Percentiles rank a stretch among this genome's conserved stretches.
Evolutionary conservation across 1,140 invertebrate genomes (phyloP).

Genomic region (Cyclina sinensis): DNA sequence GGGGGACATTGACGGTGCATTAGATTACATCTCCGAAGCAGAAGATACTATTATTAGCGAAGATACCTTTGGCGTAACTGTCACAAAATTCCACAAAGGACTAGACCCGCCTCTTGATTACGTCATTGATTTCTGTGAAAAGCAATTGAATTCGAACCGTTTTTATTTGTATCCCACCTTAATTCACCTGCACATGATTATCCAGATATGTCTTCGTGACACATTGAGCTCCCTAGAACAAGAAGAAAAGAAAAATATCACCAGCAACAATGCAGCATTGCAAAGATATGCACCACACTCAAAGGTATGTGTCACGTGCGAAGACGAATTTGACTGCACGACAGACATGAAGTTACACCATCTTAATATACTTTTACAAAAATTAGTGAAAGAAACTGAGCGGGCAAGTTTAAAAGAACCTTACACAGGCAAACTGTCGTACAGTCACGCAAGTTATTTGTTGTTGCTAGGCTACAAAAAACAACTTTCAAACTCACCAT

Average conservation of each 20-base stretch:
- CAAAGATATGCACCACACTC: not conserved
- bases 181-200: not conserved
- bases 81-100: constrained; percentile 9
- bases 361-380: not conserved
- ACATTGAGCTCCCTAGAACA: not conserved
- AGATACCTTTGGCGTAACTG: not conserved
- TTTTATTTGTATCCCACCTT: not conserved
- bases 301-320: not conserved
- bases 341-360: not conserved
- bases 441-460: not conserved
- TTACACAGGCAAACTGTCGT: not conserved
- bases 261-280: not conserved
- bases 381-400: not conserved
- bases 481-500: not conserved
- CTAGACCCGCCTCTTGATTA: not conserved
- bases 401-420: not conserved
- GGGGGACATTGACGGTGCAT: not conserved
- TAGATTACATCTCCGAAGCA: not conserved
- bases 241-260: not conserved
- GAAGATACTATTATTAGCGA: not conserved
- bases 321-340: not conserved
- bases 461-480: not conserved
- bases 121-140: not conserved
- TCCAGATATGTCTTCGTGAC: not conserved
- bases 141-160: not conserved